Base-by-base conservation (phyloP, 1,140 invertebrate species). In the Ptiloglossa arizonensis region DNA sequence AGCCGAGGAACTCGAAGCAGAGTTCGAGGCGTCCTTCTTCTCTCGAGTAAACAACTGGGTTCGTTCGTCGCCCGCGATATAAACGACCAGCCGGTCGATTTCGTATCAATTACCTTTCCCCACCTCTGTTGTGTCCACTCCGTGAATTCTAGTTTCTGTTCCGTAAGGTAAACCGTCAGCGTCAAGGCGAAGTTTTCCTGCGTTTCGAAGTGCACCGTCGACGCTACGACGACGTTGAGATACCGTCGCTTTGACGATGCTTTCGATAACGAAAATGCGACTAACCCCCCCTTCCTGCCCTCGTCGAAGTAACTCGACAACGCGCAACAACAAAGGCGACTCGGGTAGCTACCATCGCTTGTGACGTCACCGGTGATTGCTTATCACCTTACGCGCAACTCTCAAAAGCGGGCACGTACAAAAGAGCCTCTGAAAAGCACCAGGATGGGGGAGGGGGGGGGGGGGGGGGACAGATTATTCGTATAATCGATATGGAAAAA, bases 261-360 rank as follows among this genome's bases (percentile, higher is more conserved):
- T n/a, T n/a, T n/a, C n/a, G n/a, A n/a, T n/a, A n/a, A 71, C 54
- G 46, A 71, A 71, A 71, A 71, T 54, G 69, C 69, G 46, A 60
- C 46, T 71, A 38, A n/a, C n/a, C n/a, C n/a, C 69, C 59, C 56
- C 59, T 70, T 71, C 38, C 46, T 27, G 38, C 46, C 24, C 27
- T 24, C 1, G 13, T 59, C 27, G 38, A 24, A 71, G 69, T 71
- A 41, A 19, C 27, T 59, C 38, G 15, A 71, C 69, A 60, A 60
- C 46, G 69, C 41, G n/a, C 24, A 24, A 15, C 24, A 52, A 70
- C 56, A 57, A 70, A 70, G 35, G 38, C 35, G 54, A 15, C n/a
- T 29, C n/a, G 32, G 48, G 13, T 27, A 38, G 66, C 22, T 35
- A 67, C 50, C 13, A n/a, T 32, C 22, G 0, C 17, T 22, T 4